Evolutionary conservation across 2,113 vertebrate genomes (phyloP), one percentile per base, ranked within the genome.

Genomic region (Cyprinodon brontotheroides): DNA sequence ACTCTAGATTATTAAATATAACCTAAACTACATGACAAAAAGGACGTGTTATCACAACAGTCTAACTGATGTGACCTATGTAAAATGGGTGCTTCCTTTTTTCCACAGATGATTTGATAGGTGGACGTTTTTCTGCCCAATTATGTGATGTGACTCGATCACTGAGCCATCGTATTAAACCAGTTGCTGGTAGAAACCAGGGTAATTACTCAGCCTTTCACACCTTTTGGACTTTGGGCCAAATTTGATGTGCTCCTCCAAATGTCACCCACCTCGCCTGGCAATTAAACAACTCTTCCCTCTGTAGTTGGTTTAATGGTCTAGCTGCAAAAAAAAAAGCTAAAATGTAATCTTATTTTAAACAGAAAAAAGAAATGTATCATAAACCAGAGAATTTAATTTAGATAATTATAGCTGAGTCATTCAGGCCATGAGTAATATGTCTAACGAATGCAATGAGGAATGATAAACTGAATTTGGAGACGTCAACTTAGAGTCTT

Each of bases 211-310:
- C 86, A 67, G 89, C 88, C 83, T 82, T 88, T 93, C 90, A 91
- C 93, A 94, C 89, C 85, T 93, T 87, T 89, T 92, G 87, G 91
- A 94, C 89, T 90, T 91, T 89, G 89, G 89, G 84, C 89, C 87
- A 92, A 86, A 92, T 83, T 83, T 65, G 81, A 90, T 91, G 82
- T 82, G 90, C 73, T 84, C 70, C 88, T 91, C 78, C 84, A 93
- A 94, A 94, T 93, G 92, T 93, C 92, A 92, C 85, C 73, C 85
- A 88, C 86, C 90, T 90, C 66, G 83, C 75, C 65, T 88, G 86
- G 79, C 91, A 93, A 93, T 93, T 93, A 93, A 89, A 87, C 66
- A 74, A 53, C 63, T 84, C 76, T 66, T 80, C 78, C 74, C 80
- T 75, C 82, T 70, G 61, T 83, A 68, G 65, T 72, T 65, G 71